Evolutionary conservation across 2,888 invertebrate species (phyloP).

Genomic region (Mythimna ferrago): DNA sequence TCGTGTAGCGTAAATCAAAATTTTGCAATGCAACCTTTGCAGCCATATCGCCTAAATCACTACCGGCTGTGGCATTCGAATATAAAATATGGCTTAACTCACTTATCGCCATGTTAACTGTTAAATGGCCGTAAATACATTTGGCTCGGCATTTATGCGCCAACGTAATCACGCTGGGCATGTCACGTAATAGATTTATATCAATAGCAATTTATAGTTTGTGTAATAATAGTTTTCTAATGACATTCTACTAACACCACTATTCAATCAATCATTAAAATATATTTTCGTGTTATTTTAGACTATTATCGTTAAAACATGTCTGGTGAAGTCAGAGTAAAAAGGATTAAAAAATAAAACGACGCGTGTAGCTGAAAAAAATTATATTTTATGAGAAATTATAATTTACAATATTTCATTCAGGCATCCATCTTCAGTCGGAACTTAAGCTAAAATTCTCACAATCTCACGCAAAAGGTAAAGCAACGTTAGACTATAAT

Average conservation of each 20-base stretch:
- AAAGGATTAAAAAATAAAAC: slow-evolving; percentile 77
- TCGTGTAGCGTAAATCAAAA: slow-evolving; percentile 78
- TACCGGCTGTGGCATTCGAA: slow-evolving; percentile 32
- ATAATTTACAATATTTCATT: slow-evolving; percentile 91
- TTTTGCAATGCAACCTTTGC: slow-evolving; percentile 77
- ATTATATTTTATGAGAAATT: slow-evolving; percentile 92
- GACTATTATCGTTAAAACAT: not conserved
- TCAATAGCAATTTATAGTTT: slow-evolving; percentile 55
- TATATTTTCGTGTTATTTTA: slow-evolving; percentile 8
- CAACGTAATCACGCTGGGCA: slow-evolving; percentile 33
- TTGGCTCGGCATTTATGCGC: slow-evolving; percentile 17
- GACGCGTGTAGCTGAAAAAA: slow-evolving; percentile 90
- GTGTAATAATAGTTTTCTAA: slow-evolving; percentile 41
- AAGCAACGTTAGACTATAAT: slow-evolving; percentile 91
- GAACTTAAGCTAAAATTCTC: slow-evolving; percentile 91
- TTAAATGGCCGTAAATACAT: slow-evolving; percentile 44
- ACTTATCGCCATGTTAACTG: slow-evolving; percentile 43
- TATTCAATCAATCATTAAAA: slow-evolving; percentile 30
- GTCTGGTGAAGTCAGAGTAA: not conserved
- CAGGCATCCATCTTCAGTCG: slow-evolving; percentile 91
- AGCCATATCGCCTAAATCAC: slow-evolving; percentile 73
- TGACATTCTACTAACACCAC: slow-evolving; percentile 26
- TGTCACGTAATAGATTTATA: slow-evolving; percentile 53
- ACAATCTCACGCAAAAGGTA: slow-evolving; percentile 91
- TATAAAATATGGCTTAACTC: slow-evolving; percentile 31